Percentiles rank a stretch among this genome's conserved stretches.
Evolutionary conservation across 2,888 invertebrate genomes (phyloP).

Genomic region (Nomada goodeniana): DNA sequence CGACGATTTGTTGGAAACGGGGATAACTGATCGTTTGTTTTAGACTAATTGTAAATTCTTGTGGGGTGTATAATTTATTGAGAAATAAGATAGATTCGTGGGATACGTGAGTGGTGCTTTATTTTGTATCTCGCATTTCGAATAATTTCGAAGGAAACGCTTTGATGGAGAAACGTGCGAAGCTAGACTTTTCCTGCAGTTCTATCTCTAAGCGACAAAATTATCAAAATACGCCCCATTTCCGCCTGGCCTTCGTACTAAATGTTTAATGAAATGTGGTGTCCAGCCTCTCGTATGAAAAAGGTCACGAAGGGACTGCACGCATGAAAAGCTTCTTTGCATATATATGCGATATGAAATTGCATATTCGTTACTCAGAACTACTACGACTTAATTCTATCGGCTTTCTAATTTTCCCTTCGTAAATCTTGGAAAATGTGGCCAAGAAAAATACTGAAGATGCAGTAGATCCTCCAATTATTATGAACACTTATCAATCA

Average conservation of each 20-base stretch:
- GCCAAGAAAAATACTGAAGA: too few species aligned
- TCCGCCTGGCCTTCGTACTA: conserved; percentile 46
- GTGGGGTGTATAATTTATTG: too few species aligned
- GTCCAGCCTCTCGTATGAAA: conserved; percentile 46
- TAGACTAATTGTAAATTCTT: too few species aligned
- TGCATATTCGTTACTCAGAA: background rate
- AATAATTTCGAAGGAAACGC: too few species aligned
- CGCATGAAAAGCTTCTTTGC: conserved; percentile 20
- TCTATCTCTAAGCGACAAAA: conserved; percentile 21
- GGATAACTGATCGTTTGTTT: too few species aligned
- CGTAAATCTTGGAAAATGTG: background rate
- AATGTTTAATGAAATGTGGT: conserved; percentile 43
- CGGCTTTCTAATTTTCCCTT: background rate
- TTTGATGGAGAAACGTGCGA: background rate
- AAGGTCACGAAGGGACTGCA: conserved; percentile 45
- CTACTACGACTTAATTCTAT: background rate
- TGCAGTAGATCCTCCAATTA: too few species aligned
- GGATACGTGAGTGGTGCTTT: too few species aligned
- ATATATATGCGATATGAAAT: background rate
- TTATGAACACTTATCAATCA: too few species aligned
- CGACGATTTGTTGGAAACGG: too few species aligned
- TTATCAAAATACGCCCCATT: conserved; percentile 37
- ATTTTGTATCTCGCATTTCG: too few species aligned
- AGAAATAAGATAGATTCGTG: too few species aligned
- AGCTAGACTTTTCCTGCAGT: background rate